Conservation (phyloP, 23 tunicate genomes). For the Trididemnum clinides region DNA sequence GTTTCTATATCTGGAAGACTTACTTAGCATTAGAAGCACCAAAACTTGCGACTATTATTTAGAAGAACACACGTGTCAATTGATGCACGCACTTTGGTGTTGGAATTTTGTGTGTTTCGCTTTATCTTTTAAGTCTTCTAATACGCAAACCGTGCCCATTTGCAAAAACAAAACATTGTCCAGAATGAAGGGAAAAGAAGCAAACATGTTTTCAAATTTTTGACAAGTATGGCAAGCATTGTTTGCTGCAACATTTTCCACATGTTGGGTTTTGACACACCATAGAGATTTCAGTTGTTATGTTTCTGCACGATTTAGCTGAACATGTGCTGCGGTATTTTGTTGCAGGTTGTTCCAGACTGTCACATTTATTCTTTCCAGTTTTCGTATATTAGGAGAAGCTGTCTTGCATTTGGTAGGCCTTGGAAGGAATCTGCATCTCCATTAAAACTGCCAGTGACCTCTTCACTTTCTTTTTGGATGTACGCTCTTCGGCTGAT, state of each 20-base stretch:
- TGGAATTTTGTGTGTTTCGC: too few relatives aligned
- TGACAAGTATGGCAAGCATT: neutral
- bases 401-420: neutral
- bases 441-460: neutral
- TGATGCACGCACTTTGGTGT: too few relatives aligned
- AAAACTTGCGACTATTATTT: too few relatives aligned
- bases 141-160: neutral
- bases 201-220: neutral
- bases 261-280: neutral
- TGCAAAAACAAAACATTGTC: neutral
- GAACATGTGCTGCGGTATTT: neutral
- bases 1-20: too few relatives aligned
- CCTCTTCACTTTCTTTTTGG: neutral
- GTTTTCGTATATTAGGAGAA: neutral
- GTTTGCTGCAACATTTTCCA: neutral
- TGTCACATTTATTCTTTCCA: neutral
- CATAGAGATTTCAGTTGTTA: neutral
- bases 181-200: neutral
- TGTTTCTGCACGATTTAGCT: neutral
- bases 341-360: neutral
- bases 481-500: neutral
- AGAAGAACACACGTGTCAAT: too few relatives aligned
- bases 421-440: neutral
- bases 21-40: too few relatives aligned
- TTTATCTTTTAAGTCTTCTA: neutral